phyloP scores from a whole-genome alignment of 2,888 invertebrate species.

The Eupelmus urozonus region DNA sequence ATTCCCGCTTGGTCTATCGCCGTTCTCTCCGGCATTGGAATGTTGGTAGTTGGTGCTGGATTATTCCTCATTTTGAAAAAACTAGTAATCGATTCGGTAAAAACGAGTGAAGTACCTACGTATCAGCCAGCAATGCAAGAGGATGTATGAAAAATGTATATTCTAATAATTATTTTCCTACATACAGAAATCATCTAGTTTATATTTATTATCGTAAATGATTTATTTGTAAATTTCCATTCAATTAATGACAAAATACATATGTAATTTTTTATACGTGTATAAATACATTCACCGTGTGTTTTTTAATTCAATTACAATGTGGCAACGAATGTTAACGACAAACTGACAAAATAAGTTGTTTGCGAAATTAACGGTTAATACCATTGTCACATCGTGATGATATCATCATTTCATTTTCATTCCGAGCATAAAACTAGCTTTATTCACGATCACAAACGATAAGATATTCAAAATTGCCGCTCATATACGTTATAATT shows the following conservation, averaged over 20 bases:
- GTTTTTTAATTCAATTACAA: conserved; percentile 33
- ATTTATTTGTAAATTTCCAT: conserved; percentile 60
- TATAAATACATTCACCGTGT: conserved; percentile 42
- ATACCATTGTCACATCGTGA: conserved; percentile 43
- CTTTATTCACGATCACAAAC: conserved; percentile 5
- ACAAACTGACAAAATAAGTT: background rate
- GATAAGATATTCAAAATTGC: conserved; percentile 30
- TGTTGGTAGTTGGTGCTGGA: conserved; percentile 84
- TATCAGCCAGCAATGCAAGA: conserved; percentile 81
- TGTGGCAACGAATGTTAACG: background rate
- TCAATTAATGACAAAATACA: conserved; percentile 60
- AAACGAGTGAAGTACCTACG: conserved; percentile 77
- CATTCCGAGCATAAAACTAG: conserved; percentile 15
- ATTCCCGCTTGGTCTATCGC: conserved; percentile 90
- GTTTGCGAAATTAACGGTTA: conserved; percentile 27
- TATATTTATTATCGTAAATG: conserved; percentile 61
- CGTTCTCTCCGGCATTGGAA: conserved; percentile 83
- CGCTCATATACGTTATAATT: conserved; percentile 6
- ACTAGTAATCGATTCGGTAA: conserved; percentile 81
- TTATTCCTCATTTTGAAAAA: conserved; percentile 85
- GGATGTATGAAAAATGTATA: conserved; percentile 75
- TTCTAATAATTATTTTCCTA: conserved; percentile 34
- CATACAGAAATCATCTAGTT: conserved; percentile 45
- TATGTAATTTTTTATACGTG: conserved; percentile 52
- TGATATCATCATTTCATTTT: conserved; percentile 28